Evolutionary conservation across 2,888 invertebrate species (phyloP), one percentile per base, ranked within the genome.

Genomic region (Hypsopygia costalis): DNA sequence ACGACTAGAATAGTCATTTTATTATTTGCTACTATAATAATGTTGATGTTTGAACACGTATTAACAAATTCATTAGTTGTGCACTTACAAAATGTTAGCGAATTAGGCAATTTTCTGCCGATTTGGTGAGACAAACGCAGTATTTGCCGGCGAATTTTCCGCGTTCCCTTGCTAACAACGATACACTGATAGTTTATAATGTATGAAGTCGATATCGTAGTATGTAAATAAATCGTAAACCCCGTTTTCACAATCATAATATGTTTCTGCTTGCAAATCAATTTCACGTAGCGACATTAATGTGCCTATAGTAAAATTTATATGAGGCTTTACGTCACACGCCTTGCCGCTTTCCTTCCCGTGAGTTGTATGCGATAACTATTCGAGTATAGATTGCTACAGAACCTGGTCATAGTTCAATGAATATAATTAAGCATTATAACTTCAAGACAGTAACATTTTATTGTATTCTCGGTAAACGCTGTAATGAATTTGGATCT

Each of bases 191-290:
- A 82, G 77, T 79, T 75, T 71, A 73, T 76, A 78, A 69, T 76
- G 76, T 79, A 75, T 63, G 52, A 70, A 81, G 69, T 73, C 71
- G 77, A 74, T 85, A 83, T 77, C 66, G 81, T 75, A 69, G 71
- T 80, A 81, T 82, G 85, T 82, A 86, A 88, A 87, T 87, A 88
- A 86, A 86, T 83, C 87, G 87, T 88, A 88, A 88, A 88, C 87
- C 88, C 81, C 80, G 70, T 88, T 88, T 88, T 83, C 88, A 83
- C 85, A 88, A 88, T 87, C 87, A 83, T 87, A 87, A 87, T 87
- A 87, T 85, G 86, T 86, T 88, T 86, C 82, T 83, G 85, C 80
- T 71, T 71, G 86, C 85, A 88, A 88, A 88, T 88, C 88, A 87
- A 87, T 87, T 88, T 88, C 87, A 85, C 85, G 85, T 86, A 81